These are phyloP conservation scores for Apostichopus leukothele DNA, from an alignment of 53 echinoderm and acorn worm species.

Conservation along the genomic window DNA sequence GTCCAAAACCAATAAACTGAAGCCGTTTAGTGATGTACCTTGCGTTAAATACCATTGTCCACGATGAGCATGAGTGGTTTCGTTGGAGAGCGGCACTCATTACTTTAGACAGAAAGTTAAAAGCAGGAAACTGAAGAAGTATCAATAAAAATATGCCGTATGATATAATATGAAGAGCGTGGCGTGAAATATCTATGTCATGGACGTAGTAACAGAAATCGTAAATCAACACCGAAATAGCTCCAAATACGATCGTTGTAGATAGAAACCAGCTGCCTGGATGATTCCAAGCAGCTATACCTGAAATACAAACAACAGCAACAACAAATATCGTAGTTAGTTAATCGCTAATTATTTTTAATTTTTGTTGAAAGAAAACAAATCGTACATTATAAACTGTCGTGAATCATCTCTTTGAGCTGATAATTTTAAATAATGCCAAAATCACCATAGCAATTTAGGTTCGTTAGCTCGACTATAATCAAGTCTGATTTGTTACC, in stretches of 20 bases:
- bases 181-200: not conserved
- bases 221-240: not conserved
- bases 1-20: constrained; percentile 17
- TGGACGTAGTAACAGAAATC: constrained; percentile 9
- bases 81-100: not conserved
- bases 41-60: constrained; percentile 10
- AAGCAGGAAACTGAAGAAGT: not conserved
- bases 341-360: too few relatives aligned
- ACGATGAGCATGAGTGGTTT: not conserved
- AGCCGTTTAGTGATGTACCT: constrained; percentile 22
- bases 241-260: not conserved
- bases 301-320: not conserved
- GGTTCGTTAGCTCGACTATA: too few relatives aligned
- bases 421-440: too few relatives aligned
- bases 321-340: too few relatives aligned
- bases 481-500: too few relatives aligned
- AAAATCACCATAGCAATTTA: too few relatives aligned
- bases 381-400: too few relatives aligned
- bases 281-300: constrained; percentile 23
- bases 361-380: too few relatives aligned
- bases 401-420: too few relatives aligned
- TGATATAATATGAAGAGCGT: constrained; percentile 6
- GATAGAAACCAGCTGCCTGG: constrained; percentile 20
- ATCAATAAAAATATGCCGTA: constrained; percentile 8
- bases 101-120: not conserved